Conservation (phyloP, 2,888 invertebrate species). For the Myathropa florea region DNA sequence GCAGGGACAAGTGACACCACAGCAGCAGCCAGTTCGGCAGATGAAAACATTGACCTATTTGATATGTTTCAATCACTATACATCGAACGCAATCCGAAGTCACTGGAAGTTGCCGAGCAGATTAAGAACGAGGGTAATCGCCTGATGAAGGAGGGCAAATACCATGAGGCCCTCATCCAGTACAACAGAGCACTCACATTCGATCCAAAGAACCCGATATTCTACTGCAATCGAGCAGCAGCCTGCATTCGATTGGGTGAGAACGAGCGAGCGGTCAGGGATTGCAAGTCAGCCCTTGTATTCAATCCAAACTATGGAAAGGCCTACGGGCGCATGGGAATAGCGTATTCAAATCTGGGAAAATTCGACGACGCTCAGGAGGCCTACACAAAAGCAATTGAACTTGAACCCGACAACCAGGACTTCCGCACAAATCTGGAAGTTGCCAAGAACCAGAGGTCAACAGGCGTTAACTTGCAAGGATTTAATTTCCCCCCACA, state of each 20-base stretch:
- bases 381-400: slow-evolving; percentile 92
- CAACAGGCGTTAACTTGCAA: not conserved
- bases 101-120: slow-evolving; percentile 88
- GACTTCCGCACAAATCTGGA: slow-evolving; percentile 93
- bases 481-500: slow-evolving; percentile 67
- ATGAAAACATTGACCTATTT: slow-evolving; percentile 80
- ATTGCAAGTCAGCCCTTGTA: slow-evolving; percentile 93
- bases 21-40: slow-evolving; percentile 50
- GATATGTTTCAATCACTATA: slow-evolving; percentile 80
- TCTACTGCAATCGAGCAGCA: slow-evolving; percentile 98
- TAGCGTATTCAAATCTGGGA: slow-evolving; percentile 92
- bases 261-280: slow-evolving; percentile 91
- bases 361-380: slow-evolving; percentile 91
- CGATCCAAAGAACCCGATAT: slow-evolving; percentile 94
- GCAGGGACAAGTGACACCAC: slow-evolving; percentile 56
- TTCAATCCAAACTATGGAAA: slow-evolving; percentile 96
- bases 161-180: slow-evolving; percentile 89
- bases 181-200: slow-evolving; percentile 94
- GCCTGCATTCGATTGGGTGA: slow-evolving; percentile 94
- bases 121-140: slow-evolving; percentile 94
- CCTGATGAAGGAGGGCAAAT: slow-evolving; percentile 92
- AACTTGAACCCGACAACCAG: slow-evolving; percentile 95
- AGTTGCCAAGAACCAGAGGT: slow-evolving; percentile 84
- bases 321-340: slow-evolving; percentile 93
- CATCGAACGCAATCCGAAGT: slow-evolving; percentile 81